Base-by-base conservation (phyloP, 2,888 invertebrate genomes). In the Chrysodeixis includens region DNA sequence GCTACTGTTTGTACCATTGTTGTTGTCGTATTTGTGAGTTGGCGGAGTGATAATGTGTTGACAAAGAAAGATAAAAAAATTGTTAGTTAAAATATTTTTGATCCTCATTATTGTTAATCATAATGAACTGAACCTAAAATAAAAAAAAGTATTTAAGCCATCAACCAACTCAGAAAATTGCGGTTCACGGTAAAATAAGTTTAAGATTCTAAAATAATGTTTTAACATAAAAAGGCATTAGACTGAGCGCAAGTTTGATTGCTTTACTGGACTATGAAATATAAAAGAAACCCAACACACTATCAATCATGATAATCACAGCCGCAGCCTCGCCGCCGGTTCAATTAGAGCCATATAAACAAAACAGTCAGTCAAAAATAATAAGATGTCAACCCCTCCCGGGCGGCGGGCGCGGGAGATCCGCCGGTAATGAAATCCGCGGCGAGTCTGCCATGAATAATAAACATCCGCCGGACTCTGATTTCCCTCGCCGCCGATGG, bases 401-500 rank as follows among this genome's bases (percentile, higher is more conserved):
- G 71, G 66, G n/a, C 64, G 26, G 26, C 65, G 71, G 66, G n/a
- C 64, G 75, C 54, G 55, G 71, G 68, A 66, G 70, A 65, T 66
- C 71, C 74, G 70, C 70, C 68, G 56, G 76, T 86, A 86, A 88
- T 88, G 86, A 84, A 85, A 84, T 84, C 79, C 80, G 82, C 83
- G 82, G 81, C 73, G 75, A 72, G 66, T 74, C 66, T 75, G 71
- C 78, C 83, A 88, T 91, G 91, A 90, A 92, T 92, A 90, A 91
- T 90, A 90, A 89, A 86, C 83, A 79, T 76, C 74, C 75, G 68
- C 65, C 57, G 81, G 84, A 76, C 83, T 77, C 80, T 90, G 91
- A 91, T 91, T 91, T 91, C 91, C 91, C 91, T 77, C 76, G 90
- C 81, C 86, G 84, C 74, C 88, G 78, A 86, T 87, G 84, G 71